phyloP scores from a whole-genome alignment of 2,888 invertebrate genomes.

The Melinopterus prodromus region DNA sequence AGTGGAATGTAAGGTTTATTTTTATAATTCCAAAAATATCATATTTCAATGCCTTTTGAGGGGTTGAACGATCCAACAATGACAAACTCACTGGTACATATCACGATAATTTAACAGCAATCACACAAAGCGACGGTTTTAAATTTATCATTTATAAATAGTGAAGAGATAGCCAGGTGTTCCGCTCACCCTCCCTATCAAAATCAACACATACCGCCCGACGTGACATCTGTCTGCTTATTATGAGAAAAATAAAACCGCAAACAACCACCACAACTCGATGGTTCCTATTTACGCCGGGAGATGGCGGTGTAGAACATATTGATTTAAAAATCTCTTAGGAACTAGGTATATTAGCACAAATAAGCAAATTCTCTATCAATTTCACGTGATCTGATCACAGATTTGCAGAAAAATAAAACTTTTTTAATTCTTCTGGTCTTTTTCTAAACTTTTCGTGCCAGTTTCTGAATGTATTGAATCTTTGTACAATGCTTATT shows the following conservation, averaged over 20 bases:
- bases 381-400: too few species aligned
- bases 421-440: too few species aligned
- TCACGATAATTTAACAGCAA: not conserved
- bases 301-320: not conserved
- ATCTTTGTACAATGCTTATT: too few species aligned
- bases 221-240: not conserved
- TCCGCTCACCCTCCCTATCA: not conserved
- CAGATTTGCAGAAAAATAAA: too few species aligned
- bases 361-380: too few species aligned
- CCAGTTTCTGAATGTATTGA: too few species aligned
- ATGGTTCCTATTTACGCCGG: not conserved
- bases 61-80: not conserved
- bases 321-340: not conserved
- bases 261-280: not conserved
- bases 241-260: not conserved
- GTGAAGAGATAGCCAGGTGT: not conserved
- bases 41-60: not conserved
- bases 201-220: not conserved
- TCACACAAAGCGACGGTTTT: not conserved
- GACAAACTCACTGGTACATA: not conserved
- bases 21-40: not conserved
- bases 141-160: conserved; percentile 4
- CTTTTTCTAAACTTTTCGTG: too few species aligned
- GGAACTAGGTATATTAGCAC: too few species aligned
- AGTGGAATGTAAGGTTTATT: too few species aligned